Evolutionary conservation across 2,113 vertebrate genomes (phyloP).

Genomic region (Melozone crissalis): DNA sequence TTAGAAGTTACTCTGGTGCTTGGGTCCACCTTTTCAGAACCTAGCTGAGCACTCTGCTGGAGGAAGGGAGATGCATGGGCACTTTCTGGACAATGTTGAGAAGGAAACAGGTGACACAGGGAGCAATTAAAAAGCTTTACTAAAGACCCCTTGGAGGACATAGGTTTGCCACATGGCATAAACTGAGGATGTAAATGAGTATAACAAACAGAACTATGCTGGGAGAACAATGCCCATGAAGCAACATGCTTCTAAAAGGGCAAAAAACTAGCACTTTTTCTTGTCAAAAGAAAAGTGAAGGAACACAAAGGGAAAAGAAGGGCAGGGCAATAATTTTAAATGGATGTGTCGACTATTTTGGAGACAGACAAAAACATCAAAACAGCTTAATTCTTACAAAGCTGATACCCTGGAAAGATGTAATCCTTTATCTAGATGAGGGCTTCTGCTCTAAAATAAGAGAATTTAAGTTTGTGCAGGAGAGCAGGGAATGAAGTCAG

Average conservation of each 20-base stretch:
- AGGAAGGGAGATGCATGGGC: neutral
- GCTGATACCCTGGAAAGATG: neutral
- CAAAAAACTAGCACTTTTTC: neutral
- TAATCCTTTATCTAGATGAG: neutral
- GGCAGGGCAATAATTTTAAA: neutral
- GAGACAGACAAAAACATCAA: neutral
- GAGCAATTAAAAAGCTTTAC: neutral
- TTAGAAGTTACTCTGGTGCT: neutral
- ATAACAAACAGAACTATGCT: neutral
- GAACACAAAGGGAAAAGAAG: neutral
- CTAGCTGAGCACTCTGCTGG: neutral
- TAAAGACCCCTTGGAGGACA: neutral
- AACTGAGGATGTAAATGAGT: neutral
- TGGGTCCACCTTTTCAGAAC: neutral
- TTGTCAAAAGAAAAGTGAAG: neutral
- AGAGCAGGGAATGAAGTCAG: constrained; percentile 14
- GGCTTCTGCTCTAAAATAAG: neutral
- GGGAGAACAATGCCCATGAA: neutral
- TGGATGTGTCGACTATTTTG: neutral
- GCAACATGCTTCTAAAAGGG: neutral
- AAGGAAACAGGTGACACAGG: accelerated
- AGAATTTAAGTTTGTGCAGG: neutral
- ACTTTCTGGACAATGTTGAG: neutral
- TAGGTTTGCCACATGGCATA: neutral
- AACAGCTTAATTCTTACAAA: neutral